Percentiles rank a stretch among this genome's conserved stretches.
phyloP scores from a whole-genome alignment of 2,888 invertebrate genomes.

The Crepidodera aurea region DNA sequence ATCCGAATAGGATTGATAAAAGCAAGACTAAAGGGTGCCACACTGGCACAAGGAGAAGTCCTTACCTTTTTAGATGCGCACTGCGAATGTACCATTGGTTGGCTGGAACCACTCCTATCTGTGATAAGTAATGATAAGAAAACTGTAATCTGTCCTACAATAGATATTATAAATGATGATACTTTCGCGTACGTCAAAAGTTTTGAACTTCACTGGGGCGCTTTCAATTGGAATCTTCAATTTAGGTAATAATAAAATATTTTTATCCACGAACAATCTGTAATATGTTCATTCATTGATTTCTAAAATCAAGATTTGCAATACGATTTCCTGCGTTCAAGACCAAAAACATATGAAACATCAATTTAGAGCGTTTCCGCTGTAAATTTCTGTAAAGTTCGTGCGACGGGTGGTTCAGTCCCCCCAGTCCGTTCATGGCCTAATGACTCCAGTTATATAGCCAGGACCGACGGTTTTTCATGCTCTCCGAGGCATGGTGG shows the following conservation, averaged over 20 bases:
- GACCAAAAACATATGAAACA: no score
- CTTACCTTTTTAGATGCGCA: slow-evolving; percentile 93
- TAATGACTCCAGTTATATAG: no score
- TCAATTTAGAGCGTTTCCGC: no score
- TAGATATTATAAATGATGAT: slow-evolving; percentile 95
- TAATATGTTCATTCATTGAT: no score
- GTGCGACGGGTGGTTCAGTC: no score
- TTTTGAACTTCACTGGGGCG: slow-evolving; percentile 97
- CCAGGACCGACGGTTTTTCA: no score
- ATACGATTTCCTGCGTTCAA: no score
- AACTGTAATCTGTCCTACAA: slow-evolving; percentile 82
- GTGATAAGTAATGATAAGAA: slow-evolving; percentile 68
- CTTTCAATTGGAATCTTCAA: slow-evolving; percentile 97
- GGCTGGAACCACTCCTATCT: slow-evolving; percentile 68
- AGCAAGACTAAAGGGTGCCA: slow-evolving; percentile 82
- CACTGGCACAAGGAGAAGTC: slow-evolving; percentile 75
- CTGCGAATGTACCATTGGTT: slow-evolving; percentile 86
- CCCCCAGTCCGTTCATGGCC: no score
- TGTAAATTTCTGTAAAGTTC: no score
- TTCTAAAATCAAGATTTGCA: no score
- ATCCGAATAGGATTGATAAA: slow-evolving; percentile 81
- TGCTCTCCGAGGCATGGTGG: no score
- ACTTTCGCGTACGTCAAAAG: slow-evolving; percentile 94
- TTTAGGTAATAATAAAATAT: slow-evolving; percentile 83
- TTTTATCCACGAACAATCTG: not conserved